phyloP scores from a whole-genome alignment of 2,797 vertebrate species.

The Pseudocheirus occidentalis region DNA sequence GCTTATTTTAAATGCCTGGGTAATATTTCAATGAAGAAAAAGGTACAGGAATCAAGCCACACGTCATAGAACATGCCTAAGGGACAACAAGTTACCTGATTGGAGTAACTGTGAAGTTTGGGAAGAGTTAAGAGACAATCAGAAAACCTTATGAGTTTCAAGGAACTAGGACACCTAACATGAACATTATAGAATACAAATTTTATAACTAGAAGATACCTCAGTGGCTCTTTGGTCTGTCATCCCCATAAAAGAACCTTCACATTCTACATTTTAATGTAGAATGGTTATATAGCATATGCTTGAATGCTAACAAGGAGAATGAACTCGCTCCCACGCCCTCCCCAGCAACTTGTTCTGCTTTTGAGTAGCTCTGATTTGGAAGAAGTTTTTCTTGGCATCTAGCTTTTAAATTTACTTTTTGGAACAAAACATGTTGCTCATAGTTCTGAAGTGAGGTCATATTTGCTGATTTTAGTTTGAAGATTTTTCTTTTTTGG shows the following conservation, averaged over 20 bases:
- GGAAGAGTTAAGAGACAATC: no score
- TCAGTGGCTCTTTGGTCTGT: not conserved
- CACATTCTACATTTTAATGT: not conserved
- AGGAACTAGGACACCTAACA: no score
- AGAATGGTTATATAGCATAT: not conserved
- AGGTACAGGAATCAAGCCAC: not conserved
- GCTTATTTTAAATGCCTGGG: no score
- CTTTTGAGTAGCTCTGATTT: not conserved
- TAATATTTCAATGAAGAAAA: no score
- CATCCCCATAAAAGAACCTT: not conserved
- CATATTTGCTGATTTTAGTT: not conserved
- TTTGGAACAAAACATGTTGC: not conserved
- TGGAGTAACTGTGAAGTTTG: no score
- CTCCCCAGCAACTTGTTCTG: not conserved
- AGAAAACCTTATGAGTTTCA: not conserved
- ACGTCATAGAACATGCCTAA: not conserved
- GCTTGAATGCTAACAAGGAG: not conserved
- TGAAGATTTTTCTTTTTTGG: not conserved
- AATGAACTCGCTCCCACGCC: not conserved
- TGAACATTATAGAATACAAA: no score
- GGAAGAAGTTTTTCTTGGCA: not conserved
- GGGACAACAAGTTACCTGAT: no score
- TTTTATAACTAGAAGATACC: no score
- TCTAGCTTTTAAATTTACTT: not conserved
- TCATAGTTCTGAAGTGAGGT: not conserved